Percentiles rank a stretch among this genome's conserved stretches.
Evolutionary conservation across 2,888 invertebrate genomes (phyloP).

Genomic region (Pantelozetes paolii): DNA sequence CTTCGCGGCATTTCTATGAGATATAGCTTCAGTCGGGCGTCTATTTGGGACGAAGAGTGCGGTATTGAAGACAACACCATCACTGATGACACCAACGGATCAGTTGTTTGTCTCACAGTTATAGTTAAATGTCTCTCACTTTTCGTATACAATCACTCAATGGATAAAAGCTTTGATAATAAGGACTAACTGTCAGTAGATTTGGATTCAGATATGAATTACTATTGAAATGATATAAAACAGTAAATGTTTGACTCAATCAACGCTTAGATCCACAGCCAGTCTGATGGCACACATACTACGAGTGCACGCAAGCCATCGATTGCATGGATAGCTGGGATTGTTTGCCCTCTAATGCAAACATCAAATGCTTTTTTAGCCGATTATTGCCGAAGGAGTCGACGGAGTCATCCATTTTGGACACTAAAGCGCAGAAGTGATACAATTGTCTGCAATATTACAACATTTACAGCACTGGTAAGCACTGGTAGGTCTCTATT

Average conservation of each 20-base stretch:
- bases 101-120: too few species aligned
- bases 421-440: constrained; percentile 21
- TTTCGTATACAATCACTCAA: too few species aligned
- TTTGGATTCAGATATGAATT: too few species aligned
- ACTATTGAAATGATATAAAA: neutral
- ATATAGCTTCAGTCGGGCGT: constrained; percentile 38
- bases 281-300: neutral
- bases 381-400: constrained; percentile 19
- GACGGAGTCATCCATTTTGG: constrained; percentile 19
- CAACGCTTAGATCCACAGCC: neutral
- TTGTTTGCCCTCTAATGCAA: neutral
- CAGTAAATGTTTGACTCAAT: neutral
- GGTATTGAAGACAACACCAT: constrained; percentile 37
- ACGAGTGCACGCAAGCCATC: neutral
- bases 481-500: too few species aligned
- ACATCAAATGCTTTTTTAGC: constrained; percentile 4
- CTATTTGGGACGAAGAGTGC: constrained; percentile 37
- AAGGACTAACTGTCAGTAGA: too few species aligned
- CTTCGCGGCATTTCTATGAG: constrained; percentile 39
- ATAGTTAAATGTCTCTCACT: too few species aligned
- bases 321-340: neutral
- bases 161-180: neutral
- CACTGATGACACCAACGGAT: neutral
- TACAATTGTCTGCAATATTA: constrained; percentile 5
- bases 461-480: too few species aligned